Percentiles rank a stretch among this genome's conserved stretches.
Conservation (phyloP, 2,888 invertebrate species). For the Acheta domesticus region DNA sequence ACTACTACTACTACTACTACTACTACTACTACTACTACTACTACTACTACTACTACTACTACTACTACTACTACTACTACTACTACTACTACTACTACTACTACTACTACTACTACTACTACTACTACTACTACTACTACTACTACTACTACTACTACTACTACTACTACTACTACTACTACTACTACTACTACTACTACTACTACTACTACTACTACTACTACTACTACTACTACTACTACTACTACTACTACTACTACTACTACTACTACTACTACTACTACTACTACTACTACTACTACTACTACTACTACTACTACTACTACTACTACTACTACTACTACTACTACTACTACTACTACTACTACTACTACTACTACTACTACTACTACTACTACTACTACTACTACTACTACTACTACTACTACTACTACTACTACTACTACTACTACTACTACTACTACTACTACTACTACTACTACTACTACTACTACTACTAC, state of each 20-base stretch:
- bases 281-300: not conserved
- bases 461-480: no score
- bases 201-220: no score
- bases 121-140: no score
- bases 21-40: slow-evolving; percentile 19
- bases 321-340: not conserved
- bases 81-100: no score
- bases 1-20: slow-evolving; percentile 1
- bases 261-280: not conserved
- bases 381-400: slow-evolving; percentile 20
- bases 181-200: not conserved
- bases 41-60: not conserved
- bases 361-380: not conserved
- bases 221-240: no score
- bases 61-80: slow-evolving; percentile 3
- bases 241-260: no score
- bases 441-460: no score
- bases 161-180: not conserved
- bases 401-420: no score
- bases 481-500: no score
- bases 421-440: no score
- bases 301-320: not conserved
- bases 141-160: slow-evolving; percentile 11
- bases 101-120: no score
- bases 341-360: not conserved